These are phyloP conservation scores for Apocrypta bakeri DNA, from an alignment of 1,140 invertebrate species.

Conservation along the genomic window DNA sequence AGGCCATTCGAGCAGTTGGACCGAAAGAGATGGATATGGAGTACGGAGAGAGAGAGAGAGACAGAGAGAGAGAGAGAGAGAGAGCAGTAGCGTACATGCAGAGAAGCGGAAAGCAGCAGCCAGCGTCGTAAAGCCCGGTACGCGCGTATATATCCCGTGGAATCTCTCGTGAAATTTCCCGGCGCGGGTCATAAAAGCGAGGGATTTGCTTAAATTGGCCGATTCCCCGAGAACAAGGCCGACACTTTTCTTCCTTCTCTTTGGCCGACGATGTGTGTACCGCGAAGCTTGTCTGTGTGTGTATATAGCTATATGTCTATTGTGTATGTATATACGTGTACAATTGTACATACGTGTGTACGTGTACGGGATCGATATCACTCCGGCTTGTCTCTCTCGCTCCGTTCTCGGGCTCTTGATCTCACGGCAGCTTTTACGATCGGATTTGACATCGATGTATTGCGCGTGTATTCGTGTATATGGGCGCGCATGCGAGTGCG, in stretches of 20 bases:
- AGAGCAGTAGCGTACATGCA: not conserved
- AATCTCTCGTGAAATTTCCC: slow-evolving; percentile 38
- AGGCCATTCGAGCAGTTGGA: not conserved
- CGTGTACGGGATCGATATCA: not conserved
- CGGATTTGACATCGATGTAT: not conserved
- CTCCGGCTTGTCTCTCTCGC: not conserved
- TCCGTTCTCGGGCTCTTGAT: not conserved
- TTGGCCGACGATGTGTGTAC: not conserved
- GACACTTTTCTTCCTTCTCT: slow-evolving; percentile 25
- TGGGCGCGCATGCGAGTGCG: too few species aligned
- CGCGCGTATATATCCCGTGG: slow-evolving; percentile 12
- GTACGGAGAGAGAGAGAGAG: not conserved
- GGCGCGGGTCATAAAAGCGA: slow-evolving; percentile 28
- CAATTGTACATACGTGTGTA: not conserved
- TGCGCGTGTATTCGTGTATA: too few species aligned
- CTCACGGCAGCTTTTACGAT: not conserved
- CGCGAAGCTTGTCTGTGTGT: not conserved
- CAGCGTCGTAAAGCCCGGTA: slow-evolving; percentile 2
- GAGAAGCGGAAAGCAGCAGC: slow-evolving; percentile 22
- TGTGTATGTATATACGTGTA: not conserved
- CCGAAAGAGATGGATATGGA: not conserved
- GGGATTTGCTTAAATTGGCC: slow-evolving; percentile 39
- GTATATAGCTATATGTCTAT: too few species aligned
- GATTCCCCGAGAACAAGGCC: slow-evolving; percentile 41
- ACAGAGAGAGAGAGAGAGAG: not conserved